Evolutionary conservation across 2,888 invertebrate genomes (phyloP), one percentile per base, ranked within the genome.

Genomic region (Rugalucina vietnamica): DNA sequence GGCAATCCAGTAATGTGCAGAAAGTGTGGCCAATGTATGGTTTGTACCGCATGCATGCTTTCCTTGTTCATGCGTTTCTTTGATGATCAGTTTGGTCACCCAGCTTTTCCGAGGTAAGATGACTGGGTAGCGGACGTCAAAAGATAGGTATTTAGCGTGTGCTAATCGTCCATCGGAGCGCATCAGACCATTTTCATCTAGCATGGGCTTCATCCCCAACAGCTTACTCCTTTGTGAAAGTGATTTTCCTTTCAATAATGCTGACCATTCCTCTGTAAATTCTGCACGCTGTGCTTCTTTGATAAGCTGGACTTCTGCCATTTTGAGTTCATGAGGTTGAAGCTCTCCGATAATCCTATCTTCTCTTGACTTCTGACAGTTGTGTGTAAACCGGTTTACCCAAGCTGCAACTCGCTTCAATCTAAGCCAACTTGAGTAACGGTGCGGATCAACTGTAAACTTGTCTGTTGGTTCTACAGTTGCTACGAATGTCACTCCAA

Each of bases 111-210:
- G n/a, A n/a, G n/a, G n/a, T n/a, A n/a, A n/a, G n/a, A n/a, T n/a
- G n/a, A n/a, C n/a, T n/a, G n/a, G n/a, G n/a, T n/a, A n/a, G n/a
- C n/a, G n/a, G n/a, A n/a, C n/a, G n/a, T n/a, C n/a, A n/a, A 71
- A 79, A n/a, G 85, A 50, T 10, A 87, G 37, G n/a, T 69, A 78
- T 39, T 85, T 65, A 27, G 81, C 81, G 54, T 73, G 85, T 54
- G 76, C 54, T 60, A 76, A 32, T 43, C 74, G n/a, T 27, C 74
- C 74, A 27, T 81, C 49, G 39, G 50, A 24, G 32, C 76, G 36
- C 24, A 87, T 49, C 21, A 87, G 0, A 18, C 82, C 75, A 50
- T 72, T 43, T 24, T 77, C 72, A 74, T 82, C 85, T 18, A 85
- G 29, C 24, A n/a, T 73, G 14, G 81, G 83, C 49, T 80, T 82